phyloP scores from a whole-genome alignment of 2,113 vertebrate genomes.

The Baryphthengus martii region DNA sequence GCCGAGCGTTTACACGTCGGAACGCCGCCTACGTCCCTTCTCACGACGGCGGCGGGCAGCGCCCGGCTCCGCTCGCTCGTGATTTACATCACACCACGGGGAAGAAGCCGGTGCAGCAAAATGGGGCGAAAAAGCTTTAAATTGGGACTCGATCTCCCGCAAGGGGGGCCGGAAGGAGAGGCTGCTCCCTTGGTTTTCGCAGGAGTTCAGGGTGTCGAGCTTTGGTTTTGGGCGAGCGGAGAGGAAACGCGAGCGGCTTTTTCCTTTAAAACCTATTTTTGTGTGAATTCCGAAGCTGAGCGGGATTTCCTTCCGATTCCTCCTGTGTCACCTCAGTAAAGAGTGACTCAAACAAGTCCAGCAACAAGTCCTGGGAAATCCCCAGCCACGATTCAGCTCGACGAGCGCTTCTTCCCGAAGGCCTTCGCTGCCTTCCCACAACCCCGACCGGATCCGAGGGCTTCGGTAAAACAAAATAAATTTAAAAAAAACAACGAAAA shows the following conservation, averaged over 20 bases:
- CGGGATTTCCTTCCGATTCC: fast-evolving
- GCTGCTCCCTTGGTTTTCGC: not conserved
- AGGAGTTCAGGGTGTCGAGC: not conserved
- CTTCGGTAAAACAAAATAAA: not conserved
- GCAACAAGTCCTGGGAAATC: not conserved
- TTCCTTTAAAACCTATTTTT: fast-evolving
- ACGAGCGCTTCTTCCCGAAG: not conserved
- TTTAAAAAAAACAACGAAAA: not conserved
- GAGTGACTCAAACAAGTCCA: fast-evolving
- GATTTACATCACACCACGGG: not conserved
- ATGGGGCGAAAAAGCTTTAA: not conserved
- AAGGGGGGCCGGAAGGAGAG: not conserved
- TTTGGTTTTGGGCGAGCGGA: not conserved
- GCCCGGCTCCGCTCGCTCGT: not conserved
- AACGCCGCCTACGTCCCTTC: not conserved
- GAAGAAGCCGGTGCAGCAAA: not conserved
- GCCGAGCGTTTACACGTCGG: not conserved
- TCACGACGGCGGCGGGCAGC: not conserved
- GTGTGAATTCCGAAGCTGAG: not conserved
- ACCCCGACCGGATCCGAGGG: fast-evolving
- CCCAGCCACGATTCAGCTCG: not conserved
- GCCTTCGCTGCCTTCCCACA: fast-evolving
- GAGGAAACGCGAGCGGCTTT: not conserved
- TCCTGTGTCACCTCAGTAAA: fast-evolving
- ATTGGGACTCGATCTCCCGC: not conserved